Conservation (phyloP, 1,140 invertebrate genomes). For the Drosophila pectinifera region DNA sequence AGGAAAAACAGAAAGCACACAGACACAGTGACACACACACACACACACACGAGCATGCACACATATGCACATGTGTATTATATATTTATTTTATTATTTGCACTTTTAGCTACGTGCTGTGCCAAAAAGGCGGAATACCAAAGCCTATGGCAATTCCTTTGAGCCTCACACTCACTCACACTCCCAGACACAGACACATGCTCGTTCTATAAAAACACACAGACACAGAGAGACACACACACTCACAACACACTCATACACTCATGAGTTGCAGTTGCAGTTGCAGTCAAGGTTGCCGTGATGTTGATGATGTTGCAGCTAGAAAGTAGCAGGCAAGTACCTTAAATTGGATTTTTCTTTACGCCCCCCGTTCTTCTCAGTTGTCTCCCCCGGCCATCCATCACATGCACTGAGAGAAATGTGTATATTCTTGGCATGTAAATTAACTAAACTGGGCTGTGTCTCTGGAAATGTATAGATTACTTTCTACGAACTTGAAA, state of each 20-base stretch:
- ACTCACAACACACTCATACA: conserved; percentile 1
- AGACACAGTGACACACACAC: neutral
- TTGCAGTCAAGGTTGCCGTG: conserved; percentile 44
- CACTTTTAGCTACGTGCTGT: conserved; percentile 71
- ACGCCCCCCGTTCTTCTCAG: neutral
- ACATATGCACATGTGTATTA: conserved; percentile 31
- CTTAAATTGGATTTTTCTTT: conserved; percentile 51
- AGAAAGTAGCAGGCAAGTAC: conserved; percentile 48
- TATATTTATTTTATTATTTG: conserved; percentile 80
- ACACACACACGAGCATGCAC: conserved; percentile 25
- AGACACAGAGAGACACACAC: neutral
- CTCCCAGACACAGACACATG: neutral
- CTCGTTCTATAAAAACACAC: conserved; percentile 20
- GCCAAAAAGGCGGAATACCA: conserved; percentile 45
- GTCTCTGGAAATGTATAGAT: too few species aligned
- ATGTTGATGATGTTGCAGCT: conserved; percentile 42
- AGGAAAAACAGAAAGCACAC: conserved; percentile 12
- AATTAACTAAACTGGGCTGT: neutral
- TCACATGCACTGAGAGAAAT: neutral
- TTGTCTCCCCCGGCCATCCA: neutral
- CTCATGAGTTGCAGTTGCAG: conserved; percentile 38
- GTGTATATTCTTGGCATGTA: too few species aligned
- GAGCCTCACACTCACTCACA: conserved; percentile 15
- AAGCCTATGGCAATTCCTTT: conserved; percentile 51
- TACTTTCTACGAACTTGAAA: too few species aligned